Evolutionary conservation across 2,113 vertebrate genomes (phyloP), one percentile per base, ranked within the genome.

Genomic region (Lates calcarifer): DNA sequence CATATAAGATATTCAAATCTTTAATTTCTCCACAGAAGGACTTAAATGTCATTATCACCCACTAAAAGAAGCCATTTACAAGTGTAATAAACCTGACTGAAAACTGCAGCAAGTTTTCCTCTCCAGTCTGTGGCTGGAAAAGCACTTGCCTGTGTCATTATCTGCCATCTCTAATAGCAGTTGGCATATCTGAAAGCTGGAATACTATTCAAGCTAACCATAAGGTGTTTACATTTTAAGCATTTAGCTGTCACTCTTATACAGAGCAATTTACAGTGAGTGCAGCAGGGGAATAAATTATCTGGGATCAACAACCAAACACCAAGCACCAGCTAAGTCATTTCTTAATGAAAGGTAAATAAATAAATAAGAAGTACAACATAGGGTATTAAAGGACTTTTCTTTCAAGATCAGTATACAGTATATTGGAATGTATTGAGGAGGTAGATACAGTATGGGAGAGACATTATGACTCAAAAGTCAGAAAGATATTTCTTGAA

Each of bases 91-190:
- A 58, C 35, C 56, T 45, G 28, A 47, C 29, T 55, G 0, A 35
- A 6, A 22, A 9, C 51, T 56, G 64, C 37, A 70, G 73, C 47
- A 56, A 53, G 26, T n/a, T 60, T 64, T 64, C 4, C 15, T 45
- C 66, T 49, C 49, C 8, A 12, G 35, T 70, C 49, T 20, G 5
- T 0, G n/a, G 22, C 60, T 72, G 53, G 33, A 80, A 77, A 74
- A 74, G 57, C 63, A 68, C 20, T 76, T 65, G n/a, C 13, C 69
- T 0, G 22, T 83, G 64, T 83, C 72, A 47, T 66, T 67, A 70
- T 24, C 77, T 74, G 47, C 60, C 69, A 87, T 90, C 68, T 85
- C 29, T 33, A 75, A 78, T 13, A 71, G 58, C 82, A 83, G 55
- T 60, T 43, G 20, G 71, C 33, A 71, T 26, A 57, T 66, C 24